A percentile compares a stretch with the other conserved stretches of the same genome.
These are phyloP conservation scores for Alethe castanea DNA, from an alignment of 2,113 vertebrate species.

Conservation along the genomic window DNA sequence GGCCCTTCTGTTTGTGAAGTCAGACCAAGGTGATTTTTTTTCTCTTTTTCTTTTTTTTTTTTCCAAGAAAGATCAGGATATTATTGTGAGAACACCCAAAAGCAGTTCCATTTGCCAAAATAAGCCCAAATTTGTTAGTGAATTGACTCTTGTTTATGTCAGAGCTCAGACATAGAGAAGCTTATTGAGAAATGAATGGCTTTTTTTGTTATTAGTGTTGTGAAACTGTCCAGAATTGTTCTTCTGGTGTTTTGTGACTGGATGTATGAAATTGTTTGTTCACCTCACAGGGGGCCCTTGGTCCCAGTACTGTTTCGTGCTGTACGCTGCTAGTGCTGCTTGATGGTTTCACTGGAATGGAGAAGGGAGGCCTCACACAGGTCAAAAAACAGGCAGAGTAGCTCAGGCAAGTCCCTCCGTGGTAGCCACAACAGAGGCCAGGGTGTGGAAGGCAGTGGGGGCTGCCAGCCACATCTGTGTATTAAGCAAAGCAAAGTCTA, in stretches of 20 bases:
- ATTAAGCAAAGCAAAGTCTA: neutral
- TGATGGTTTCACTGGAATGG: constrained; percentile 19
- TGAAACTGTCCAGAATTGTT: constrained; percentile 59
- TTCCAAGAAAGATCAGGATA: neutral
- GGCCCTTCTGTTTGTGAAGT: constrained; percentile 23
- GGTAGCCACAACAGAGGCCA: neutral
- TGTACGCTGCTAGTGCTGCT: neutral
- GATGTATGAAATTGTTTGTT: constrained; percentile 42
- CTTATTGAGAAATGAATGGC: constrained; percentile 38
- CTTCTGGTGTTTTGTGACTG: constrained; percentile 52
- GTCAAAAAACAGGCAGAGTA: neutral
- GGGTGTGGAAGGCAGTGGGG: neutral
- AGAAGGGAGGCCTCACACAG: neutral
- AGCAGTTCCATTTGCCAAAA: constrained; percentile 41
- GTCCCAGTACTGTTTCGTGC: constrained; percentile 31
- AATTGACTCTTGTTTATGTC: constrained; percentile 18
- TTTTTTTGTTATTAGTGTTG: constrained; percentile 29
- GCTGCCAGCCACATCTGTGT: neutral
- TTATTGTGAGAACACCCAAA: constrained; percentile 5
- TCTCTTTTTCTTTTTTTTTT: neutral
- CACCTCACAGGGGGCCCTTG: constrained; percentile 10
- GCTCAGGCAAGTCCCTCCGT: neutral
- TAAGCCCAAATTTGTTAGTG: constrained; percentile 3
- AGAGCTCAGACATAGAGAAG: constrained; percentile 4
- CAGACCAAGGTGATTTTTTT: neutral